These are phyloP conservation scores for Pardosa pseudoannulata DNA, from an alignment of 2,888 invertebrate genomes.

Conservation along the genomic window DNA sequence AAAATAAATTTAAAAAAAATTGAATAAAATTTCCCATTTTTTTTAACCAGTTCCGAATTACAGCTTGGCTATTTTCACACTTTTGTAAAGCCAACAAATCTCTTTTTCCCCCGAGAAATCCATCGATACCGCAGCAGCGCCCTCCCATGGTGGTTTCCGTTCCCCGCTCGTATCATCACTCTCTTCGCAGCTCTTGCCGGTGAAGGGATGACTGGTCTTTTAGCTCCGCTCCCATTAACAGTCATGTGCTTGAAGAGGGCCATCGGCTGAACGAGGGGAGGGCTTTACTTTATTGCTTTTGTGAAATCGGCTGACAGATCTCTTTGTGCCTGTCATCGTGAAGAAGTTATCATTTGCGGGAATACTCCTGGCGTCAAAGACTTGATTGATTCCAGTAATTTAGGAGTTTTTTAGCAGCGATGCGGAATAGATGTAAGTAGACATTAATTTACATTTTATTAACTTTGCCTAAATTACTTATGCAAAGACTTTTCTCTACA, in stretches of 20 bases:
- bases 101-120: not conserved
- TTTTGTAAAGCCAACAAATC: not conserved
- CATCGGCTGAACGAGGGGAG: not conserved
- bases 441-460: not conserved
- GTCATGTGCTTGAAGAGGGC: not conserved
- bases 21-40: no score
- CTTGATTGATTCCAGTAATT: not conserved
- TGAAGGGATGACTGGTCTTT: not conserved
- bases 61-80: no score
- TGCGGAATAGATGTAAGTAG: not conserved
- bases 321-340: not conserved
- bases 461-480: no score
- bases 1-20: no score
- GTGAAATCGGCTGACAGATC: not conserved
- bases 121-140: not conserved
- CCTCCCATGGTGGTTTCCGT: not conserved
- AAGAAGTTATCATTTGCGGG: not conserved
- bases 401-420: not conserved
- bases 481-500: no score
- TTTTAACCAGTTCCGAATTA: no score
- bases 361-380: not conserved
- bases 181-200: not conserved
- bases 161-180: not conserved
- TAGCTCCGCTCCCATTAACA: not conserved
- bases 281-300: not conserved